These are phyloP conservation scores for Achlya flavicornis DNA, from an alignment of 2,888 invertebrate genomes.

Conservation along the genomic window DNA sequence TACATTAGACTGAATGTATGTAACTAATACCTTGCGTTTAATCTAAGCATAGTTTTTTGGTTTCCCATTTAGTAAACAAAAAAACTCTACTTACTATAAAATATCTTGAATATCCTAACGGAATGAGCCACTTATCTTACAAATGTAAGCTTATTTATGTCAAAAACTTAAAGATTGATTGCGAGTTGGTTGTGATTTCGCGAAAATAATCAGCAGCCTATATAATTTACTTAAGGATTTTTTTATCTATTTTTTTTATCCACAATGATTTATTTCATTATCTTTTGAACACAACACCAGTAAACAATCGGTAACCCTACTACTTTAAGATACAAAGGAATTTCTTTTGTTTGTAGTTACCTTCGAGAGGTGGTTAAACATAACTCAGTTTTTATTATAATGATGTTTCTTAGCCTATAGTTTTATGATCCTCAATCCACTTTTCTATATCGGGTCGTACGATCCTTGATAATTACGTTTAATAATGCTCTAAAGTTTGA, in stretches of 20 bases:
- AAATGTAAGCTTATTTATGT: no score
- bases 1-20: no score
- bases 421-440: not conserved
- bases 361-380: not conserved
- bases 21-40: no score
- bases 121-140: no score
- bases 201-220: not conserved
- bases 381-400: not conserved
- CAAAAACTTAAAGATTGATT: not conserved
- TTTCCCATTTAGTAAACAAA: no score
- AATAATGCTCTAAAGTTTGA: slow-evolving; percentile 4
- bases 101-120: no score
- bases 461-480: not conserved
- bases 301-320: not conserved
- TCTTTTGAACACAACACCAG: not conserved
- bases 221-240: not conserved
- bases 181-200: no score
- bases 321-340: not conserved
- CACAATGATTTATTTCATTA: not conserved
- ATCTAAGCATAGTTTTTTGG: no score
- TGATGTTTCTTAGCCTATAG: not conserved
- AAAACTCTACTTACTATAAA: no score
- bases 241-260: no score
- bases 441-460: not conserved
- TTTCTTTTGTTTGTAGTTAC: not conserved